These are phyloP conservation scores for Drosophila mimetica DNA, from an alignment of 2,888 invertebrate genomes.

Conservation along the genomic window DNA sequence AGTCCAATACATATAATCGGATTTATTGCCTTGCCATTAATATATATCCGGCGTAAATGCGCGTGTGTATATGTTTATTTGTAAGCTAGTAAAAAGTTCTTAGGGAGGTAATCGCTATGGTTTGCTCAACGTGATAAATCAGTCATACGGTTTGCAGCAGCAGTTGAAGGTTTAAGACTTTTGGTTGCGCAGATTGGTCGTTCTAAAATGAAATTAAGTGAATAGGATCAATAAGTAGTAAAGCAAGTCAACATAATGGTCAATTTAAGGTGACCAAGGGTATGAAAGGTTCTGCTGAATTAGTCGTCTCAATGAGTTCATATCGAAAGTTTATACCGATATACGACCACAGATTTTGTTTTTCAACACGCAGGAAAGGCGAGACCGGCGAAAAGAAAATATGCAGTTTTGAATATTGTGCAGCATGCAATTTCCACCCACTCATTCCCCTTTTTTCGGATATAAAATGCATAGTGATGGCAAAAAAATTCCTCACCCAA, in stretches of 20 bases:
- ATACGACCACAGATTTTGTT: conserved; percentile 19
- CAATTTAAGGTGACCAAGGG: too few relatives aligned
- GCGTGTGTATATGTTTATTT: conserved; percentile 27
- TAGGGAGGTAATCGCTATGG: conserved; percentile 28
- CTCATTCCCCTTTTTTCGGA: not conserved
- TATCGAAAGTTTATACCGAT: not conserved
- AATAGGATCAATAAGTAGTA: too few relatives aligned
- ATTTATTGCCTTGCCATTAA: conserved; percentile 42
- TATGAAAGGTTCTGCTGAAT: too few relatives aligned
- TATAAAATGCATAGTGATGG: not conserved
- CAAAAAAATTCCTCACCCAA: not conserved
- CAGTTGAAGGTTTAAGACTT: conserved; percentile 70
- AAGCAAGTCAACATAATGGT: too few relatives aligned
- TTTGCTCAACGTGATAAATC: conserved; percentile 65
- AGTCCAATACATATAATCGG: not conserved
- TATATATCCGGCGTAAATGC: conserved; percentile 19
- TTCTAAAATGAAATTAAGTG: conserved; percentile 73
- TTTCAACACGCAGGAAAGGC: conserved; percentile 15
- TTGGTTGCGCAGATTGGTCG: conserved; percentile 68
- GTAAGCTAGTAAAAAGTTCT: conserved; percentile 36
- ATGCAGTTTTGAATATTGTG: conserved; percentile 19
- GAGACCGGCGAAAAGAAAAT: conserved; percentile 6
- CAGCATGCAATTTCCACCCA: conserved; percentile 20
- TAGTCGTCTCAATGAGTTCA: not conserved
- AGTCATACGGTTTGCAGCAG: conserved; percentile 75